These are phyloP conservation scores for Lerista edwardsae DNA, from an alignment of 2,797 vertebrate genomes.

Conservation along the genomic window DNA sequence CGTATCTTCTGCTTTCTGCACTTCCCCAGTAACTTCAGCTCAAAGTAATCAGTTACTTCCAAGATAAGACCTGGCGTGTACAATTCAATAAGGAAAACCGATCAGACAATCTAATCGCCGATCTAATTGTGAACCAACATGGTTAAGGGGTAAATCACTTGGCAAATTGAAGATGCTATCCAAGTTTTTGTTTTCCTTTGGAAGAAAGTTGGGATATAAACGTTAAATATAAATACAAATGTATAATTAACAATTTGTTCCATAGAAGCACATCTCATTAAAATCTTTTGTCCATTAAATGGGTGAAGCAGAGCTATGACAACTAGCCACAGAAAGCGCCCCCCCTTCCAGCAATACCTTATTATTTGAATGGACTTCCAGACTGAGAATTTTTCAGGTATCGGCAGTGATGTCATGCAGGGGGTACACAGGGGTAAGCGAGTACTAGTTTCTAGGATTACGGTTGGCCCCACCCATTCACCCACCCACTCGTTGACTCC, in stretches of 20 bases:
- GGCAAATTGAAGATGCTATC: not conserved
- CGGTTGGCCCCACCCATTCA: no score
- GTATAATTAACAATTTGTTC: not conserved
- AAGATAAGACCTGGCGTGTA: not conserved
- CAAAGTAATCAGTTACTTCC: not conserved
- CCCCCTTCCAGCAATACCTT: not conserved
- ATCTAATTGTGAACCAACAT: not conserved
- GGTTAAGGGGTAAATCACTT: not conserved
- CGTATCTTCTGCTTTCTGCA: not conserved
- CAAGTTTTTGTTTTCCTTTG: not conserved
- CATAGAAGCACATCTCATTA: not conserved
- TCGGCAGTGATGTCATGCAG: no score
- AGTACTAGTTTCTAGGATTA: no score
- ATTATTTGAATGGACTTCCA: not conserved
- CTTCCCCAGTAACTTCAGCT: not conserved
- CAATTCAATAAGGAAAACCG: not conserved
- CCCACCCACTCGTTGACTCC: no score
- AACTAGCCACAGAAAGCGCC: not conserved
- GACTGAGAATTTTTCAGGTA: not conserved
- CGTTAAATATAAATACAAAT: not conserved
- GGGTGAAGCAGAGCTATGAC: not conserved
- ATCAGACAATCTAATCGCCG: not conserved
- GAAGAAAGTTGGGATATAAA: not conserved
- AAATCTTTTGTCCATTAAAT: not conserved
- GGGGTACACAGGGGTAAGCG: no score